Conservation (phyloP, 2,113 vertebrate genomes). For the Protomyctophum bolini region DNA sequence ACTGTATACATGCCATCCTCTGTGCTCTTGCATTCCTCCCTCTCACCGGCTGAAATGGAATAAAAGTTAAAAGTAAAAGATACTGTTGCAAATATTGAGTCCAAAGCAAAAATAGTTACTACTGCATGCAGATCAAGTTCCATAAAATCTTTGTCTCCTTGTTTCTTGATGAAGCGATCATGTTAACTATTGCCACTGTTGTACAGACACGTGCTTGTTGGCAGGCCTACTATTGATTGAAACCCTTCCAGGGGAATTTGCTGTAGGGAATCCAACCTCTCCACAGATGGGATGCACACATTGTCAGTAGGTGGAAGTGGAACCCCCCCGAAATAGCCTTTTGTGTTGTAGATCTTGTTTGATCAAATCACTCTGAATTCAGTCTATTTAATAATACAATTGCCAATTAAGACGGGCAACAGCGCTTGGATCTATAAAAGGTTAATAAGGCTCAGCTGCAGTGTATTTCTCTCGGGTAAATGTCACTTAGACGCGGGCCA, state of each 20-base stretch:
- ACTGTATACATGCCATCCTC: too few species aligned
- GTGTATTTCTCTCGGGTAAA: conserved; percentile 82
- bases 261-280: conserved; percentile 39
- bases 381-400: conserved; percentile 81
- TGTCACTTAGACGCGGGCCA: conserved; percentile 83
- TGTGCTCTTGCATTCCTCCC: too few species aligned
- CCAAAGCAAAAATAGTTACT: too few species aligned
- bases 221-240: conserved; percentile 30
- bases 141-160: too few species aligned
- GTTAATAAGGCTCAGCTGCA: conserved; percentile 83
- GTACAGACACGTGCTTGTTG: conserved; percentile 24
- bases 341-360: conserved; percentile 57
- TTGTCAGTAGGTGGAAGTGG: conserved; percentile 53
- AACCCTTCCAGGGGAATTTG: conserved; percentile 11
- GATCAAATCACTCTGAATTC: conserved; percentile 77
- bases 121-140: too few species aligned
- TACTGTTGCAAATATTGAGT: too few species aligned
- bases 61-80: too few species aligned
- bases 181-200: conserved; percentile 2
- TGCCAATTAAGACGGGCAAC: conserved; percentile 78
- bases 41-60: too few species aligned
- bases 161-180: too few species aligned
- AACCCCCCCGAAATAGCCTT: conserved; percentile 64
- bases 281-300: conserved; percentile 38
- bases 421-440: conserved; percentile 79